Conservation (phyloP, 2,113 vertebrate genomes). For the Phaetusa simplex region DNA sequence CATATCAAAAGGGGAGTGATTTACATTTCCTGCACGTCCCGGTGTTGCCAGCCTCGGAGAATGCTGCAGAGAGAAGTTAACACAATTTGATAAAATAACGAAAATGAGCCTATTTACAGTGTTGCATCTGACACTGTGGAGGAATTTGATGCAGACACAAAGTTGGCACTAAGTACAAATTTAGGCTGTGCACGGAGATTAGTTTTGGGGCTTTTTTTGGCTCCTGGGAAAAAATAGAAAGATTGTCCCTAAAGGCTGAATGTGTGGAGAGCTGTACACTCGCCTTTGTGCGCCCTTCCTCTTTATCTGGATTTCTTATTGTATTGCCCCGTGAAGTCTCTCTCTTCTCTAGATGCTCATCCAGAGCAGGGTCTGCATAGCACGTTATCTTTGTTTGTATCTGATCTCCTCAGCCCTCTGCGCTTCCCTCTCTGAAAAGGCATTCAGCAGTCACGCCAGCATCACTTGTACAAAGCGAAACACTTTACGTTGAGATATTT, state of each 20-base stretch:
- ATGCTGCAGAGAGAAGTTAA: constrained; percentile 55
- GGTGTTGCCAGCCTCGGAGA: constrained; percentile 25
- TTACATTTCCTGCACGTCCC: constrained; percentile 63
- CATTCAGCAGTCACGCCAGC: background rate
- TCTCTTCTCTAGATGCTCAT: background rate
- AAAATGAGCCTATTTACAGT: constrained; percentile 58
- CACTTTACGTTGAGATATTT: background rate
- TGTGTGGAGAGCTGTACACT: background rate
- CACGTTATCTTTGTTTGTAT: background rate
- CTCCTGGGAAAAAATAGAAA: constrained; percentile 38
- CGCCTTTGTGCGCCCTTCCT: background rate
- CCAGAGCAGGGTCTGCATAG: background rate
- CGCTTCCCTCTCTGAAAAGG: background rate
- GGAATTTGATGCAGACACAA: constrained; percentile 29
- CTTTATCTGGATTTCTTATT: constrained; percentile 41
- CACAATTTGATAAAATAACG: constrained; percentile 40
- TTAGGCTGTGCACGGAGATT: background rate
- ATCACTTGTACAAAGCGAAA: background rate
- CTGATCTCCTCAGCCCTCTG: background rate
- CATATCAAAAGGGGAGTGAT: constrained; percentile 61
- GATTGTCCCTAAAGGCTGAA: background rate
- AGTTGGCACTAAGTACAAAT: constrained; percentile 34
- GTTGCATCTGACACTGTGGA: background rate
- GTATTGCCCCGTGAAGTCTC: background rate
- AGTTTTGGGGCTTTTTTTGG: background rate